Evolutionary conservation across 2,888 invertebrate genomes (phyloP).

Genomic region (Strigamia transsilvanica): DNA sequence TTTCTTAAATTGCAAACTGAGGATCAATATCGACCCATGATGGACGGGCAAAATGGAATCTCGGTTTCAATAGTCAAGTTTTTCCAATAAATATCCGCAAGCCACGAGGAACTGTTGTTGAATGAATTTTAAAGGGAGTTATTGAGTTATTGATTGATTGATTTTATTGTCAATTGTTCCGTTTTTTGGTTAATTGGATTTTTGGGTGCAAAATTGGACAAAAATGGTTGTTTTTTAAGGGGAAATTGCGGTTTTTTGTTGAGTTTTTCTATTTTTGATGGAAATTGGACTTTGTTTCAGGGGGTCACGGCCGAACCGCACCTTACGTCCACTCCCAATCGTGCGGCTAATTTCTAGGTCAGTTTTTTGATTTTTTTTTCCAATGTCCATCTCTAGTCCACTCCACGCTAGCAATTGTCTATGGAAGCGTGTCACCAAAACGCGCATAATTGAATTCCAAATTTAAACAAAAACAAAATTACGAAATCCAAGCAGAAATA

Average conservation of each 20-base stretch:
- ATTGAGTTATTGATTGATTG: too few relatives aligned
- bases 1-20: neutral
- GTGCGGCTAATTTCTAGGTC: neutral
- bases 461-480: neutral
- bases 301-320: neutral
- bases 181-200: too few relatives aligned
- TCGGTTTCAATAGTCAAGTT: neutral
- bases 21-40: conserved; percentile 5
- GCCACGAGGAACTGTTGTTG: neutral
- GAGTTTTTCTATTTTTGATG: too few relatives aligned
- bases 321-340: neutral
- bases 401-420: too few relatives aligned
- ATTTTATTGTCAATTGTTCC: too few relatives aligned
- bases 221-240: too few relatives aligned
- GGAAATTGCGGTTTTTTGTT: too few relatives aligned
- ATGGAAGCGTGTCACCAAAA: neutral
- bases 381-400: neutral
- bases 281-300: neutral
- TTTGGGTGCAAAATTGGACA: too few relatives aligned
- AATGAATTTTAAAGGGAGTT: too few relatives aligned
- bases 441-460: neutral
- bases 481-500: neutral
- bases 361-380: neutral
- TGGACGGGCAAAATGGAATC: neutral
- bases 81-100: conserved; percentile 7